phyloP scores from a whole-genome alignment of 1,140 invertebrate species.

The Aplysia californica region DNA sequence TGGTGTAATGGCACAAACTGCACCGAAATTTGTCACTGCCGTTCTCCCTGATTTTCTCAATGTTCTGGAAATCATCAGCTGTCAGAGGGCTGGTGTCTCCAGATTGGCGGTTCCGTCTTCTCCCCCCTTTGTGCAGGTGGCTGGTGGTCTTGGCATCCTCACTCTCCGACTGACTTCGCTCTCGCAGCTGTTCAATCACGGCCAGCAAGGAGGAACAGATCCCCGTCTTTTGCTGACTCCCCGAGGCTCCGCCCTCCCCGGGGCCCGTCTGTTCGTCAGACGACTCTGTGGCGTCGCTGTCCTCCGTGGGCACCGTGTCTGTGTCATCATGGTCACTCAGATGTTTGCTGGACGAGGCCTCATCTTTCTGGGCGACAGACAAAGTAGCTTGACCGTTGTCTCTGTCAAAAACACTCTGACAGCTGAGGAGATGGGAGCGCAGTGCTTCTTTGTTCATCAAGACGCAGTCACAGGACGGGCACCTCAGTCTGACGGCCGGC shows the following conservation, averaged over 20 bases:
- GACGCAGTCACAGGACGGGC: conserved; percentile 22
- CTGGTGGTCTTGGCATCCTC: conserved; percentile 38
- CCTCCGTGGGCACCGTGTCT: conserved; percentile 17
- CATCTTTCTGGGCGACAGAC: no score
- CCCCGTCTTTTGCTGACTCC: conserved; percentile 44
- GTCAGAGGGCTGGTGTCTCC: conserved; percentile 27
- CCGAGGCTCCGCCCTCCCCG: not conserved
- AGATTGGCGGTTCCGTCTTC: conserved; percentile 39
- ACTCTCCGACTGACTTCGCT: conserved; percentile 56
- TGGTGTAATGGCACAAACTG: conserved; percentile 64
- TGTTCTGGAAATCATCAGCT: conserved; percentile 50
- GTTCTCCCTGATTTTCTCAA: conserved; percentile 54
- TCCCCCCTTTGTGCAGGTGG: conserved; percentile 36
- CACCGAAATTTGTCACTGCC: conserved; percentile 55
- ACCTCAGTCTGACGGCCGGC: conserved; percentile 1
- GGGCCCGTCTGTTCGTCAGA: conserved; percentile 25
- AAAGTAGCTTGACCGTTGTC: no score
- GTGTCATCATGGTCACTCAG: not conserved
- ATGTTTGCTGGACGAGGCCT: no score
- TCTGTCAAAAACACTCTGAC: no score
- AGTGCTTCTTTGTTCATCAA: no score
- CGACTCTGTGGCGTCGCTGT: conserved; percentile 23
- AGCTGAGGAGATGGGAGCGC: conserved; percentile 16
- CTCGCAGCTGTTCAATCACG: conserved; percentile 66
- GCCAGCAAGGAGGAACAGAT: conserved; percentile 66